phyloP scores from a whole-genome alignment of 1,140 invertebrate species.

The Ooceraea biroi region DNA sequence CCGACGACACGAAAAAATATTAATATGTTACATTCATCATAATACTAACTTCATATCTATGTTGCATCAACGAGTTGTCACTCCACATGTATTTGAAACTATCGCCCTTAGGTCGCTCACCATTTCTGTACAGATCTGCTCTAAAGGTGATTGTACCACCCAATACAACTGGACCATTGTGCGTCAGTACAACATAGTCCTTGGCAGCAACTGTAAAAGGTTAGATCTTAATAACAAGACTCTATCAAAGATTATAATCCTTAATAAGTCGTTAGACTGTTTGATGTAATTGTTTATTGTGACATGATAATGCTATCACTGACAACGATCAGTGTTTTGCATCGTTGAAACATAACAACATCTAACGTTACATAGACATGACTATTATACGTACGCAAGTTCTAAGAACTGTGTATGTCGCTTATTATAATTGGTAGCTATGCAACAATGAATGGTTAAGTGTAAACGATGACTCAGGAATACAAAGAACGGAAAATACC shows the following conservation, averaged over 20 bases:
- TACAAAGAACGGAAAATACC: neutral
- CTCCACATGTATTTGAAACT: slow-evolving; percentile 85
- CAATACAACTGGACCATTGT: slow-evolving; percentile 88
- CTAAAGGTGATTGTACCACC: slow-evolving; percentile 89
- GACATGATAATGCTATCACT: too few species aligned
- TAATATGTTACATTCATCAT: slow-evolving; percentile 12
- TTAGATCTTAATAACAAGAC: slow-evolving; percentile 21
- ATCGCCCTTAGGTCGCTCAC: slow-evolving; percentile 78
- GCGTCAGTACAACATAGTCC: slow-evolving; percentile 82
- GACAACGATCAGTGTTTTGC: too few species aligned
- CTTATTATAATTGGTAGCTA: too few species aligned
- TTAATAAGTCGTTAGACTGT: too few species aligned
- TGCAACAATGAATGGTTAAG: neutral
- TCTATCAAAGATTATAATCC: neutral
- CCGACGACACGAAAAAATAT: neutral
- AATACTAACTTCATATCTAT: slow-evolving; percentile 85
- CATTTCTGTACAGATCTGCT: slow-evolving; percentile 86
- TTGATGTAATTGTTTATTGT: too few species aligned
- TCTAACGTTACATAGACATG: too few species aligned
- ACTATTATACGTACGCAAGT: too few species aligned
- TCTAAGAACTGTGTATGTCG: too few species aligned
- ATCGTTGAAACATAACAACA: too few species aligned
- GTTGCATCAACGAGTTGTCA: slow-evolving; percentile 87
- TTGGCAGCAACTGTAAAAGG: slow-evolving; percentile 75
- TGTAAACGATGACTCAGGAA: neutral